Base-by-base conservation (phyloP, 2,888 invertebrate species). In the Dromius quadrimaculatus region DNA sequence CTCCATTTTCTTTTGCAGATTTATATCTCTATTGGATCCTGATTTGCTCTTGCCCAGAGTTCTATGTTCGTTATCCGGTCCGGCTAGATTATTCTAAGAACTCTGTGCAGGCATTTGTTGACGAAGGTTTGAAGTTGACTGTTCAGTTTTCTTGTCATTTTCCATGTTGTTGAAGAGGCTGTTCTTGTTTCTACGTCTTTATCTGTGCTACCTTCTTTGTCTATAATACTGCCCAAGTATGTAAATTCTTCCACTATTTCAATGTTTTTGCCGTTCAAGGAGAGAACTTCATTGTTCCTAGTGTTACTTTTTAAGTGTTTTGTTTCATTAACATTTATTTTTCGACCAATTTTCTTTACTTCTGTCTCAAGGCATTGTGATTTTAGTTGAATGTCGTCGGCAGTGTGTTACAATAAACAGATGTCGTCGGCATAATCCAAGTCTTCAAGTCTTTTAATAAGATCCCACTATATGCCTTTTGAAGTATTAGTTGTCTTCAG, bases 1-100 rank as follows among this genome's bases (percentile, higher is more conserved):
- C 32, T 2, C 57, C 32, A 57, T 57, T 57, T 57, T 17, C 57
- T 17, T 6, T 57, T 57, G 9, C 28, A 11, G 13, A 57, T 32
- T 32, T 17, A 2, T 1, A 13, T 57, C 17, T 57, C 57, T n/a
- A 57, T 57, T 28, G 17, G 17, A 1, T 57, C 57, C 15, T 32
- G 17, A 11, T 57, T 28, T 32, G 28, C 32, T 57, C 8, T 57
- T 57, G 13, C 17, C 34, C 57, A 32, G 4, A 57, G 32, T 3
- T 57, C 32, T 28, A 1, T 15, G 13, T 32, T 57, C 13, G 57
- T 57, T 57, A 57, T 57, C 28, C 13, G 22, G 9, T 57, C 34
- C 6, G 57, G 57, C 57, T 3, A 57, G 28, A 57, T 32, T 5
- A 57, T 57, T 13, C 28, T 57, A 17, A 5, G 13, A n/a, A 57